phyloP scores from a whole-genome alignment of 2,113 vertebrate genomes.

The Orycteropus afer region DNA sequence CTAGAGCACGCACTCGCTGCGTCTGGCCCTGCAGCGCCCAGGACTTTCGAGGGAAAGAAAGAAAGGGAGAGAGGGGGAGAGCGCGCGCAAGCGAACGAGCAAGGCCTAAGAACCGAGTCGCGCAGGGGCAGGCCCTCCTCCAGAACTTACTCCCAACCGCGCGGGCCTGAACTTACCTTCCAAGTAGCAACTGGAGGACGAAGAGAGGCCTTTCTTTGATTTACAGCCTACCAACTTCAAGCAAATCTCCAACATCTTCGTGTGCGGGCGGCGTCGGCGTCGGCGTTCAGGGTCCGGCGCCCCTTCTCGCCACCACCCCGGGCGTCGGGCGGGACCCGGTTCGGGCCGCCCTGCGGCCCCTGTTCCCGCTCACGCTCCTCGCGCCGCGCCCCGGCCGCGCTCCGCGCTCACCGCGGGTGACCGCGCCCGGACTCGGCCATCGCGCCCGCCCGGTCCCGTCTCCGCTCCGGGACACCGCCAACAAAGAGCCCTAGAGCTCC shows the following conservation, averaged over 20 bases:
- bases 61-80: accelerated
- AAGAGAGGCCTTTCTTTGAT: constrained; percentile 98
- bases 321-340: constrained; percentile 37
- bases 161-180: constrained; percentile 90
- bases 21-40: neutral
- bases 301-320: neutral
- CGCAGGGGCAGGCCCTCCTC: neutral
- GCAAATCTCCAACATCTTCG: constrained; percentile 99
- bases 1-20: neutral
- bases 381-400: constrained; percentile 29
- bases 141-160: neutral
- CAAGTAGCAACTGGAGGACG: constrained; percentile 97
- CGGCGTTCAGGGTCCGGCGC: neutral
- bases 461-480: constrained; percentile 83
- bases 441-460: constrained; percentile 75
- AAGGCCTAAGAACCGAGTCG: constrained; percentile 66
- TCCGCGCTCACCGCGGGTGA: constrained; percentile 55
- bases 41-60: neutral
- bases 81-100: neutral
- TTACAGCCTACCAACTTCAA: constrained; percentile 99
- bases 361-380: neutral
- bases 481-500: constrained; percentile 93
- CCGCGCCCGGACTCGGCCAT: constrained; percentile 74
- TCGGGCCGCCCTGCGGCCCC: neutral
- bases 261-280: constrained; percentile 85